Conservation (phyloP, 2,888 invertebrate genomes). For the Drosophila leonis region DNA sequence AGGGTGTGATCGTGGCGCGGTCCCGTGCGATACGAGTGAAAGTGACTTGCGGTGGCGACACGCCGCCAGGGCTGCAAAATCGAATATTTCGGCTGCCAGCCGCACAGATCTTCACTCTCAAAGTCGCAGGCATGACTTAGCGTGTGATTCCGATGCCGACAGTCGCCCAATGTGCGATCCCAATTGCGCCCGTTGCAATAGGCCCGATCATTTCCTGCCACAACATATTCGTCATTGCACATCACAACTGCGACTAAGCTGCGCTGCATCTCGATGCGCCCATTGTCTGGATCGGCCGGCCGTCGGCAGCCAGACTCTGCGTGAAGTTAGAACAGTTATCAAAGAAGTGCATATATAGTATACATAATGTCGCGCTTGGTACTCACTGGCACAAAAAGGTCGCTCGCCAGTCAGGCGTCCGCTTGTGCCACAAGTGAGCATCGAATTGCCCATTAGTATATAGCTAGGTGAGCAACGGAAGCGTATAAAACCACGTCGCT, state of each 20-base stretch:
- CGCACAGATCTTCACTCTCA: constrained; percentile 88
- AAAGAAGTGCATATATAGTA: background rate
- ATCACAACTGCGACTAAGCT: constrained; percentile 88
- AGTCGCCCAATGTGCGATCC: constrained; percentile 89
- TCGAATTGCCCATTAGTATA: constrained; percentile 20
- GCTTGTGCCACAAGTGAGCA: constrained; percentile 7
- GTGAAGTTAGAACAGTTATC: constrained; percentile 5
- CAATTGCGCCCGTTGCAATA: constrained; percentile 91
- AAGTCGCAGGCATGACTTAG: constrained; percentile 80
- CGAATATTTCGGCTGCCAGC: constrained; percentile 90
- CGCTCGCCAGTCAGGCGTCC: constrained; percentile 47
- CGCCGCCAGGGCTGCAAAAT: constrained; percentile 91
- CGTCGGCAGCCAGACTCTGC: constrained; percentile 88
- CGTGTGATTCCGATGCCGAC: constrained; percentile 82
- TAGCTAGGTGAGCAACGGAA: constrained; percentile 32
- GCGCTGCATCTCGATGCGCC: constrained; percentile 86
- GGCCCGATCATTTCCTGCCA: constrained; percentile 88
- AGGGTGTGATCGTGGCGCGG: constrained; percentile 92
- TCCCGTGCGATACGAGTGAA: constrained; percentile 87
- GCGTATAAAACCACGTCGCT: constrained; percentile 6
- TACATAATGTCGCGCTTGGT: background rate
- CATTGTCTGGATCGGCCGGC: constrained; percentile 86
- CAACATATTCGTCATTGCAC: constrained; percentile 88
- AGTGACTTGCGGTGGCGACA: constrained; percentile 86
- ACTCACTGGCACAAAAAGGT: constrained; percentile 69